Evolutionary conservation across 2,888 invertebrate genomes (phyloP).

Genomic region (Eristalinus sepulchralis): DNA sequence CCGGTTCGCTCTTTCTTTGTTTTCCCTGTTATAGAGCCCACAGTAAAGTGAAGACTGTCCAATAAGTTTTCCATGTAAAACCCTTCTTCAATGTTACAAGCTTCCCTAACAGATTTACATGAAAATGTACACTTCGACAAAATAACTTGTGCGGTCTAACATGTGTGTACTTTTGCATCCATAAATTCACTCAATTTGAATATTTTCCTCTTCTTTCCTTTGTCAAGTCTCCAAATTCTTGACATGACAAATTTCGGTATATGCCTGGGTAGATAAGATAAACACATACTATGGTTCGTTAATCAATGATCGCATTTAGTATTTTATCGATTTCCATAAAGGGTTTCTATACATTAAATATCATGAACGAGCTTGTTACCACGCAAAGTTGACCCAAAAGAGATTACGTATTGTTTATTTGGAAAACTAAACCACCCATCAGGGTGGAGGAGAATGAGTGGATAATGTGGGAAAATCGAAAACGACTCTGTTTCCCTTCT

Average conservation of each 20-base stretch:
- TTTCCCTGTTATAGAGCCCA: too few species aligned
- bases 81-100: too few species aligned
- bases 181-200: conserved; percentile 25
- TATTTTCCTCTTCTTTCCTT: neutral
- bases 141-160: conserved; percentile 1
- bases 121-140: conserved; percentile 1
- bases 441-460: neutral
- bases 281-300: neutral
- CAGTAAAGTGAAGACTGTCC: too few species aligned
- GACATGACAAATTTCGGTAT: conserved; percentile 9
- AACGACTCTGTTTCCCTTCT: too few species aligned
- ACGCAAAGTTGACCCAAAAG: conserved; percentile 2
- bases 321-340: conserved; percentile 43
- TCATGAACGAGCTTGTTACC: conserved; percentile 37
- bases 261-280: neutral
- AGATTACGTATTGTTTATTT: conserved; percentile 11
- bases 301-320: conserved; percentile 46
- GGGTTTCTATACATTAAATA: conserved; percentile 21
- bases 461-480: too few species aligned
- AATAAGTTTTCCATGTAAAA: too few species aligned
- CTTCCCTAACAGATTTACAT: too few species aligned
- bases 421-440: neutral
- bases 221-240: neutral
- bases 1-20: too few species aligned
- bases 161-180: neutral